Evolutionary conservation across 2,797 vertebrate species (phyloP).

Genomic region (Ctenopoma kingsleyae): DNA sequence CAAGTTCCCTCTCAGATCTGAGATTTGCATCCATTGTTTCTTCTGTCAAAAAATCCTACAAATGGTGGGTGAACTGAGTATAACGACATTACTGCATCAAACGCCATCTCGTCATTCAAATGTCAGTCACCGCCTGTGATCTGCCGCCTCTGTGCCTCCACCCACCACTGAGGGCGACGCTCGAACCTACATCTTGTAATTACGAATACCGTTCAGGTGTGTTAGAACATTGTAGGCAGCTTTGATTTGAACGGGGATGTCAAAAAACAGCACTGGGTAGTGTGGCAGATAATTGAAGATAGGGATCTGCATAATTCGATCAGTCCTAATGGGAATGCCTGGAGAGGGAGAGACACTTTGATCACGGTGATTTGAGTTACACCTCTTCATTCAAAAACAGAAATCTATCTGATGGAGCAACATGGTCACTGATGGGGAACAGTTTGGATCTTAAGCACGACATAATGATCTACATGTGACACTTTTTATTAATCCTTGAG

Average conservation of each 20-base stretch:
- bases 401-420: conserved; percentile 27
- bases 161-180: conserved; percentile 55
- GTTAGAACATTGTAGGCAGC: conserved; percentile 48
- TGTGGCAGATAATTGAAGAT: conserved; percentile 60
- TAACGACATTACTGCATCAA: conserved; percentile 39
- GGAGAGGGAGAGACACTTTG: conserved; percentile 63
- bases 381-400: conserved; percentile 50
- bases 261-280: conserved; percentile 24
- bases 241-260: conserved; percentile 69
- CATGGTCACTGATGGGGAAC: conserved; percentile 11
- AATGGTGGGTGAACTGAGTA: conserved; percentile 38
- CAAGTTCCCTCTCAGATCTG: conserved; percentile 14
- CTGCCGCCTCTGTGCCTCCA: conserved; percentile 16
- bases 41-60: conserved; percentile 41
- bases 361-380: conserved; percentile 54
- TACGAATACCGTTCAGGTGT: conserved; percentile 60
- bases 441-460: background rate
- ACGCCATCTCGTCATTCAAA: conserved; percentile 31
- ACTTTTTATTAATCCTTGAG: background rate
- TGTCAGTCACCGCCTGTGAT: conserved; percentile 44
- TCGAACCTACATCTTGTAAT: conserved; percentile 47
- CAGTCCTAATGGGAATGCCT: conserved; percentile 68
- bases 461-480: conserved; percentile 20
- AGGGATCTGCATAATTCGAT: conserved; percentile 75
- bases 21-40: conserved; percentile 26